Evolutionary conservation across 2,888 invertebrate species (phyloP).

Genomic region (Nudaria mundana): DNA sequence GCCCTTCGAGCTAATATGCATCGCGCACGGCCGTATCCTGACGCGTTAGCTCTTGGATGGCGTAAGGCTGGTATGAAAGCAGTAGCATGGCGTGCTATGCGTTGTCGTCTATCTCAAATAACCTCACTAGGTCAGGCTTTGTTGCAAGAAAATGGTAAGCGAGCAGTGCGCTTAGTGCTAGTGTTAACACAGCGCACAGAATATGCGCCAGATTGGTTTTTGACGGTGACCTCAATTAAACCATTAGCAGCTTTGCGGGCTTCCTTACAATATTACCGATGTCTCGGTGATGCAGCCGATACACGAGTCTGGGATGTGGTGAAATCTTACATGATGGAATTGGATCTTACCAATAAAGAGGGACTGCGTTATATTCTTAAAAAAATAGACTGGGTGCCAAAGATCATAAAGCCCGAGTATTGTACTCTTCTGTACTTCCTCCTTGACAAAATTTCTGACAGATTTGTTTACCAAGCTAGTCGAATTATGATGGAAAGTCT

Average conservation of each 20-base stretch:
- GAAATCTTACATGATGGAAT: conserved; percentile 35
- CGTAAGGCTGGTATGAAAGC: conserved; percentile 45
- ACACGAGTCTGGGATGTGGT: conserved; percentile 43
- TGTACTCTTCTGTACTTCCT: conserved; percentile 37
- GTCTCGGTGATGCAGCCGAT: conserved; percentile 25
- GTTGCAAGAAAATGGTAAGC: conserved; percentile 30
- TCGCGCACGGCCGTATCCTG: conserved; percentile 38
- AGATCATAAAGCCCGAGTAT: conserved; percentile 42
- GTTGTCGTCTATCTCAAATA: conserved; percentile 34
- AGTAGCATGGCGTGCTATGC: conserved; percentile 41
- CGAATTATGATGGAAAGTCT: conserved; percentile 35
- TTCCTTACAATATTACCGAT: conserved; percentile 34
- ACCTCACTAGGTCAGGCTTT: conserved; percentile 31
- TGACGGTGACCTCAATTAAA: conserved; percentile 30
- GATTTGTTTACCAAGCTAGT: conserved; percentile 28
- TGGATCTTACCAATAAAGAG: conserved; percentile 25
- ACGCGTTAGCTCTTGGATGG: conserved; percentile 44
- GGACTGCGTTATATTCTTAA: conserved; percentile 12
- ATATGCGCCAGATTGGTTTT: conserved; percentile 28
- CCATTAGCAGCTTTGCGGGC: conserved; percentile 42
- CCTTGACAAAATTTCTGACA: conserved; percentile 22
- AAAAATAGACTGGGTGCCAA: conserved; percentile 33
- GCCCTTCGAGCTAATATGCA: conserved; percentile 46
- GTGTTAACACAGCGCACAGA: conserved; percentile 37
- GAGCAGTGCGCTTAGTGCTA: conserved; percentile 41